Percentiles rank a stretch among this genome's conserved stretches.
phyloP scores from a whole-genome alignment of 1,140 invertebrate genomes.

The Zophobas morio region DNA sequence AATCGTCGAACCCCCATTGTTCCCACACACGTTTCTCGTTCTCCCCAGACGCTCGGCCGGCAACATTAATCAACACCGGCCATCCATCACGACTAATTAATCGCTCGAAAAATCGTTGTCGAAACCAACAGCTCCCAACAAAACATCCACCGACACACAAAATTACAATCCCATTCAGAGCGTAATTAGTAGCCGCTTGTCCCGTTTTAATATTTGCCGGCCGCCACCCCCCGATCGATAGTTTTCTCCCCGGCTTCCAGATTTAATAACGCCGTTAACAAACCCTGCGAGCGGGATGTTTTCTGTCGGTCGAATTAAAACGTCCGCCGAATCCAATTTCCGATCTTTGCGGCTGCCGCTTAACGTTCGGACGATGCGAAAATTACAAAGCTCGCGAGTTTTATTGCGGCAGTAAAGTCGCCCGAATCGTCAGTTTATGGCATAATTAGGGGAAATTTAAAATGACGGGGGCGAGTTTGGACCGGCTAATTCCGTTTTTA shows the following conservation, averaged over 20 bases:
- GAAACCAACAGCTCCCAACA: background rate
- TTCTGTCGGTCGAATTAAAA: background rate
- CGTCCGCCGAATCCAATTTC: conserved; percentile 5
- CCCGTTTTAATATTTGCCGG: conserved; percentile 9
- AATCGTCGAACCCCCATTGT: background rate
- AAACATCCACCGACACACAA: background rate
- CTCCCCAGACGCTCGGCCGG: background rate
- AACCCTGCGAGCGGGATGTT: background rate
- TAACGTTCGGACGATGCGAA: background rate
- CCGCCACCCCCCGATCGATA: background rate
- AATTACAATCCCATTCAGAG: background rate
- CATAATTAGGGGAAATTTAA: background rate
- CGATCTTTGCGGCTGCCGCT: background rate
- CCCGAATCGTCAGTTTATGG: conserved; percentile 3
- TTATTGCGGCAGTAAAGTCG: background rate
- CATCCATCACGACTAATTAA: conserved; percentile 2
- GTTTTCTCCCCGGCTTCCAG: background rate
- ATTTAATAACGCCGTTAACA: conserved; percentile 11
- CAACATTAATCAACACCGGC: background rate
- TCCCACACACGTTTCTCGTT: background rate
- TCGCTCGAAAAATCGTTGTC: background rate
- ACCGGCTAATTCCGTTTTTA: conserved; percentile 1
- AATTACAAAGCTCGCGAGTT: conserved; percentile 14
- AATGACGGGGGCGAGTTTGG: background rate
- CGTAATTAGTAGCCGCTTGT: background rate